Evolutionary conservation across 2,888 invertebrate genomes (phyloP).

Genomic region (Amphipoea oculea): DNA sequence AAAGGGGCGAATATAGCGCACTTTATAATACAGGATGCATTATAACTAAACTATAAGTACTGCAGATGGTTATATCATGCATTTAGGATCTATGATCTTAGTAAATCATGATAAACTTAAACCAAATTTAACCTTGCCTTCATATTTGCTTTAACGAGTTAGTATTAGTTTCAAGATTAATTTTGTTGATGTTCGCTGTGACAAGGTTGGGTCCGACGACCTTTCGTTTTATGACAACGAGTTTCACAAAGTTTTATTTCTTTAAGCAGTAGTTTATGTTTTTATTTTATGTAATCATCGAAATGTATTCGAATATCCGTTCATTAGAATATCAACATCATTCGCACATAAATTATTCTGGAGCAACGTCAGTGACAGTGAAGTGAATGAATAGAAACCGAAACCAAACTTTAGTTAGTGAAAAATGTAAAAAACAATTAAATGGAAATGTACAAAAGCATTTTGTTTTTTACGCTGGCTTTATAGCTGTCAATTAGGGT

Average conservation of each 20-base stretch:
- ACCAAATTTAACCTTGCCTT: slow-evolving; percentile 38
- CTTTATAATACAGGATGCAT: slow-evolving; percentile 66
- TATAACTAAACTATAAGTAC: slow-evolving; percentile 54
- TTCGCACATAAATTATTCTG: slow-evolving; percentile 39
- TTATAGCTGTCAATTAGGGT: slow-evolving; percentile 60
- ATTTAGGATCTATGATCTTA: slow-evolving; percentile 43
- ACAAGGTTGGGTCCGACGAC: slow-evolving; percentile 55
- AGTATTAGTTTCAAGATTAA: slow-evolving; percentile 38
- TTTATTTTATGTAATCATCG: slow-evolving; percentile 42
- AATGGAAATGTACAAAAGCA: slow-evolving; percentile 47
- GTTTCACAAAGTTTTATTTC: slow-evolving; percentile 31
- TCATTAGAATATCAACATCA: slow-evolving; percentile 54
- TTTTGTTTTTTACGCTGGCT: slow-evolving; percentile 42
- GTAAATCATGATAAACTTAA: slow-evolving; percentile 35
- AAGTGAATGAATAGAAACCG: slow-evolving; percentile 40
- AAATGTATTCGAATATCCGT: slow-evolving; percentile 30
- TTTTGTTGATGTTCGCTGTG: slow-evolving; percentile 28
- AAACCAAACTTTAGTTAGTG: slow-evolving; percentile 27
- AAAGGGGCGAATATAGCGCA: slow-evolving; percentile 63
- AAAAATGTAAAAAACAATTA: slow-evolving; percentile 36
- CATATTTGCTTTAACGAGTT: slow-evolving; percentile 28
- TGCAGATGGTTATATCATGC: slow-evolving; percentile 36
- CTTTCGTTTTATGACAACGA: slow-evolving; percentile 49
- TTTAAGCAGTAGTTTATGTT: slow-evolving; percentile 29
- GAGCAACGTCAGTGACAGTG: slow-evolving; percentile 40